Evolutionary conservation across 2,888 invertebrate species (phyloP).

Genomic region (Dascillus cervinus): DNA sequence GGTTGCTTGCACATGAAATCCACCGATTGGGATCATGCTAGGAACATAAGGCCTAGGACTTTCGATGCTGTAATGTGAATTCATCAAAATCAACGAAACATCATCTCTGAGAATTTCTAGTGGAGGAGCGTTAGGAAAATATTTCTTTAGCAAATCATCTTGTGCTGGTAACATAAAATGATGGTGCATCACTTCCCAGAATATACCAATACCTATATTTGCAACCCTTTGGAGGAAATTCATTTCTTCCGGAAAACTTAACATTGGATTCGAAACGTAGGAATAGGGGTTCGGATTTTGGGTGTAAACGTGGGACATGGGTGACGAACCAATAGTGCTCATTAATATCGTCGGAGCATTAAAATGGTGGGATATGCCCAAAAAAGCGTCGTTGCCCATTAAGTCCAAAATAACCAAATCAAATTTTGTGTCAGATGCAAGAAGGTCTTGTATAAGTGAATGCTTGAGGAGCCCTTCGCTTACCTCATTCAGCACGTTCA

Average conservation of each 20-base stretch:
- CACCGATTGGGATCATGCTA: constrained; percentile 30
- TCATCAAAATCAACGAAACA: constrained; percentile 25
- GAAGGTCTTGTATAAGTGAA: too few relatives aligned
- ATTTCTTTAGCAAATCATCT: constrained; percentile 17
- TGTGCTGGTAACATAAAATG: constrained; percentile 13
- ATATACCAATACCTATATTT: constrained; percentile 22
- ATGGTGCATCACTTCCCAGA: constrained; percentile 7
- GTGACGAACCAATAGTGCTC: constrained; percentile 25
- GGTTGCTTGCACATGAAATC: constrained; percentile 25
- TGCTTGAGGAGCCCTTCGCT: too few relatives aligned
- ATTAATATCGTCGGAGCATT: constrained; percentile 33
- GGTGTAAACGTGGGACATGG: constrained; percentile 23
- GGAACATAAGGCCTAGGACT: constrained; percentile 29
- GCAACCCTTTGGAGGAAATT: constrained; percentile 29
- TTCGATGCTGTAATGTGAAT: constrained; percentile 29
- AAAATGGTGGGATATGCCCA: constrained; percentile 32
- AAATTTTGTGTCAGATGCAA: constrained; percentile 21
- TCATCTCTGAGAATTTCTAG: constrained; percentile 22
- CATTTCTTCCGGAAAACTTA: constrained; percentile 29
- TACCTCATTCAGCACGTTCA: too few relatives aligned
- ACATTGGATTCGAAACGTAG: constrained; percentile 29
- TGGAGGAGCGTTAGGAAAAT: constrained; percentile 25
- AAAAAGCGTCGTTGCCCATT: constrained; percentile 31
- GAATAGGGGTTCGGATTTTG: constrained; percentile 33
- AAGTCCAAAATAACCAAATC: constrained; percentile 30